Percentiles rank a stretch among this genome's conserved stretches.
Conservation (phyloP, 2,797 vertebrate genomes). For the Gallirallus australis region DNA sequence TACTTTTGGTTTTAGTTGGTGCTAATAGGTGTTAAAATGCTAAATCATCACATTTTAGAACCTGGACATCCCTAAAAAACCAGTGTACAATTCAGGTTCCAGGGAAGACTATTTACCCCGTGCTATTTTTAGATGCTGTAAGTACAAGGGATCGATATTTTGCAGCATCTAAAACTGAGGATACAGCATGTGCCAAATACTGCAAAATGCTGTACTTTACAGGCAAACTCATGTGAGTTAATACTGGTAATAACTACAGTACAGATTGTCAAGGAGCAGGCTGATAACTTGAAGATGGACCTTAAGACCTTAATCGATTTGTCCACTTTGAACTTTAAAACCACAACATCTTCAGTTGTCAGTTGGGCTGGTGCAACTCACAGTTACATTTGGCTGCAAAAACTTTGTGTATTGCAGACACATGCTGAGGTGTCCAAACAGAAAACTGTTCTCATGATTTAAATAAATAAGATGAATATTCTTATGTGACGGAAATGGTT, state of each 20-base stretch:
- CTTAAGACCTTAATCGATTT: background rate
- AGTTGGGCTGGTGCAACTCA: background rate
- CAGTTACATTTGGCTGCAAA: background rate
- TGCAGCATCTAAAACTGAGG: background rate
- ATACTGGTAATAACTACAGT: background rate
- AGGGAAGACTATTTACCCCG: background rate
- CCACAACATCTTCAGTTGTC: background rate
- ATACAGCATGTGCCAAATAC: background rate
- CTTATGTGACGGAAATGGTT: background rate
- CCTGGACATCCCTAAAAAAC: background rate
- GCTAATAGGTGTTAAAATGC: background rate
- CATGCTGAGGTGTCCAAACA: background rate
- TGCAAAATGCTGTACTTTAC: background rate
- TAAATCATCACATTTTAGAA: background rate
- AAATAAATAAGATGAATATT: background rate
- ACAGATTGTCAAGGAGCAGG: background rate
- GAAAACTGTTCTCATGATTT: background rate
- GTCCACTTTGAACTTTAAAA: background rate
- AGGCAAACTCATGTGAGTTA: background rate
- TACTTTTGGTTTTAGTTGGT: background rate
- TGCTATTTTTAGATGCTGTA: slow-evolving; percentile 1
- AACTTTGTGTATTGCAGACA: background rate
- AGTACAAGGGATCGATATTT: slow-evolving; percentile 29
- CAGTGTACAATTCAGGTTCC: background rate
- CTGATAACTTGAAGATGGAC: background rate